phyloP scores from a whole-genome alignment of 2,888 invertebrate species.

The Caenorhabditis becei region DNA sequence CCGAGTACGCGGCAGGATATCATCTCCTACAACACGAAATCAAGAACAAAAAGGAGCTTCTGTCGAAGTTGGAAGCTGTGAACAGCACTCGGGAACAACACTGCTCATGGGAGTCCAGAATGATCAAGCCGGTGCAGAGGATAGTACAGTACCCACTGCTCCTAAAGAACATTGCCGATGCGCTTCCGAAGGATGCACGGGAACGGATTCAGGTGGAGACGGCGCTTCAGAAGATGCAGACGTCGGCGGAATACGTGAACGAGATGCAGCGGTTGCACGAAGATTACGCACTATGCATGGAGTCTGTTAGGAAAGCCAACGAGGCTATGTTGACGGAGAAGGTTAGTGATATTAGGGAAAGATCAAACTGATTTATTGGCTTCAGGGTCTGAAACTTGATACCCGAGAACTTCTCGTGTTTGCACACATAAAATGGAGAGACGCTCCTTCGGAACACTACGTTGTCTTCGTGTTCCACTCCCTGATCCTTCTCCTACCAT shows the following conservation, averaged over 20 bases:
- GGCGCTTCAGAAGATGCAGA: conserved; percentile 75
- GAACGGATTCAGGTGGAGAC: conserved; percentile 68
- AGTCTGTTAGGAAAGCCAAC: conserved; percentile 59
- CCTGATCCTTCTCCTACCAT: conserved; percentile 68
- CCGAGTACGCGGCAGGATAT: conserved; percentile 78
- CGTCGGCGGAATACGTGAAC: conserved; percentile 77
- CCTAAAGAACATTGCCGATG: conserved; percentile 64
- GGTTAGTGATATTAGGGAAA: conserved; percentile 11
- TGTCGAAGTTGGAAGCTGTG: conserved; percentile 67
- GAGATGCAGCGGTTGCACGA: conserved; percentile 79
- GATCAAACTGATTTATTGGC: neutral
- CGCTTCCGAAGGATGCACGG: conserved; percentile 61
- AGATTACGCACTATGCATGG: conserved; percentile 71
- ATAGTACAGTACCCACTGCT: conserved; percentile 75
- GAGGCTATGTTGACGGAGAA: conserved; percentile 61
- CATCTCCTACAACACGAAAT: conserved; percentile 74
- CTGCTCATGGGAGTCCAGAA: conserved; percentile 72
- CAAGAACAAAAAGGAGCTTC: conserved; percentile 63
- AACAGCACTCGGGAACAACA: conserved; percentile 72
- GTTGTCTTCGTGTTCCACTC: conserved; percentile 73
- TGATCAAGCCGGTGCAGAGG: conserved; percentile 79
- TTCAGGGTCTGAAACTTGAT: conserved; percentile 68
- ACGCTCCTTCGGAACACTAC: conserved; percentile 68
- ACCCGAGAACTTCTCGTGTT: conserved; percentile 70
- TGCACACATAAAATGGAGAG: conserved; percentile 70